Evolutionary conservation across 2,797 vertebrate species (phyloP).

Genomic region (Pipistrellus kuhlii): DNA sequence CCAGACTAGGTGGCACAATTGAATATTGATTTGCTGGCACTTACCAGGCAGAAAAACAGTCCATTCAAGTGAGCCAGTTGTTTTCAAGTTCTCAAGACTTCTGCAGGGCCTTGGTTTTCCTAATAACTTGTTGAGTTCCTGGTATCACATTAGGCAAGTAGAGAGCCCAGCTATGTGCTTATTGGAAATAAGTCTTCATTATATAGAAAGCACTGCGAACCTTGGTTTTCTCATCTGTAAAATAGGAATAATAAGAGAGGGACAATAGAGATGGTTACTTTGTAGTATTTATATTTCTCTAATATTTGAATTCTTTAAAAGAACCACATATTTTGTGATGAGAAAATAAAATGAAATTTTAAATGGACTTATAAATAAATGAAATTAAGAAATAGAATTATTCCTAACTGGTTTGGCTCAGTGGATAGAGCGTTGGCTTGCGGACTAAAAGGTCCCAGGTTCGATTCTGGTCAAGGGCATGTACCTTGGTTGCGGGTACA

Average conservation of each 20-base stretch:
- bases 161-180: neutral
- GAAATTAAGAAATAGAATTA: no score
- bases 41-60: neutral
- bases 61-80: neutral
- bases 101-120: neutral
- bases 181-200: neutral
- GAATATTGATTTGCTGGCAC: neutral
- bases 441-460: no score
- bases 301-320: neutral
- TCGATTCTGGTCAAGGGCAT: no score
- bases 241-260: neutral
- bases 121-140: neutral
- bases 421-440: no score
- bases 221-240: neutral
- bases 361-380: neutral
- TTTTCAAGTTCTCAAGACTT: neutral
- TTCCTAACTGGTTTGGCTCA: no score
- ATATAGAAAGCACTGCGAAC: neutral
- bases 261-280: neutral
- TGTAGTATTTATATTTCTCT: neutral
- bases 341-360: neutral
- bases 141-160: neutral
- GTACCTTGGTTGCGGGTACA: no score
- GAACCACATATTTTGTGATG: neutral
- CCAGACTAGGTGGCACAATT: neutral